Conservation (phyloP, 1,140 invertebrate genomes). For the Leptinotarsa texana region DNA sequence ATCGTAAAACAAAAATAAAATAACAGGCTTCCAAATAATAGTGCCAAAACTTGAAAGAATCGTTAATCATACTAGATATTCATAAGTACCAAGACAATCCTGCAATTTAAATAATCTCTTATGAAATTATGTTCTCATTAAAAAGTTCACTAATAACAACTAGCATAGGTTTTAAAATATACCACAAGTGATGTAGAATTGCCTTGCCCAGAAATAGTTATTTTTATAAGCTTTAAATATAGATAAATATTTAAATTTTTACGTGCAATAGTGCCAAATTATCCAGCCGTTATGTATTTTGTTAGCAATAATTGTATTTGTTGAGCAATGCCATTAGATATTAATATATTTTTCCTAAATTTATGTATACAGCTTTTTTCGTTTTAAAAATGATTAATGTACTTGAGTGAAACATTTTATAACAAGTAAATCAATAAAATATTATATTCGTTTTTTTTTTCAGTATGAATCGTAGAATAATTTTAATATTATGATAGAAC, state of each 20-base stretch:
- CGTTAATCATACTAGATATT: neutral
- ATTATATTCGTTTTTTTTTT: constrained; percentile 14
- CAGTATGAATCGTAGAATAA: no score
- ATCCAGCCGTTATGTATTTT: constrained; percentile 1
- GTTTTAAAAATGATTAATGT: constrained; percentile 12
- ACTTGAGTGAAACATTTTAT: constrained; percentile 27
- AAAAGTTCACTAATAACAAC: neutral
- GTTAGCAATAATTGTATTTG: neutral
- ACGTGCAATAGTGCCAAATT: constrained; percentile 45
- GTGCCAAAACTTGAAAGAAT: neutral
- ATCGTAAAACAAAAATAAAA: neutral
- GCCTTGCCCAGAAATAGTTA: constrained; percentile 40
- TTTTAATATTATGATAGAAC: no score
- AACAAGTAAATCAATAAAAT: constrained; percentile 21
- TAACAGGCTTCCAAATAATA: neutral
- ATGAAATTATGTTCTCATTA: neutral
- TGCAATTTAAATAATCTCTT: no score
- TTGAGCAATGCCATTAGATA: constrained; percentile 15
- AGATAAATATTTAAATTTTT: constrained; percentile 15
- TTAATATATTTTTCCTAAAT: constrained; percentile 20
- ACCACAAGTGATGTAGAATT: constrained; percentile 38
- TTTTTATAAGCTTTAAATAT: constrained; percentile 41
- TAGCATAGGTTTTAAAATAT: neutral
- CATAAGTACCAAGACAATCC: neutral
- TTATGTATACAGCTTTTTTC: neutral